Evolutionary conservation across 2,797 vertebrate genomes (phyloP).

Genomic region (Ceryle rudis): DNA sequence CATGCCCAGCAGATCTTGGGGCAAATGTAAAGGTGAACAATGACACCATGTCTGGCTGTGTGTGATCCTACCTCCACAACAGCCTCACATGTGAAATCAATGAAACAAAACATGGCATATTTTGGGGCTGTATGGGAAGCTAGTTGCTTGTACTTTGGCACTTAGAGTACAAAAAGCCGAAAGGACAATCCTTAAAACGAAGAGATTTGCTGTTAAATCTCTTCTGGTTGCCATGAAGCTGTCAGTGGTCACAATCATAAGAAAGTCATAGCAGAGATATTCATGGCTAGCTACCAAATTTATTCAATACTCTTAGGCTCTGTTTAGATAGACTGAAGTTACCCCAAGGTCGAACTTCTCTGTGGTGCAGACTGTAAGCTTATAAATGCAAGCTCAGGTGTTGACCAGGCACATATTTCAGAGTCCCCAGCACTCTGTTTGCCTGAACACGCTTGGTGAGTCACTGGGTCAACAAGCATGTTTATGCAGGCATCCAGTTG

Average conservation of each 20-base stretch:
- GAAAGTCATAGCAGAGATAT: background rate
- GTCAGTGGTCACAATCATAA: background rate
- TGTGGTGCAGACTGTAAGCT: background rate
- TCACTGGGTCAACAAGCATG: background rate
- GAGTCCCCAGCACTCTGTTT: background rate
- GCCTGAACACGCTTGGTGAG: background rate
- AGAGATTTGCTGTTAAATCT: background rate
- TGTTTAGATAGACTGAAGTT: constrained; percentile 30
- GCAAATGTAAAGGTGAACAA: background rate
- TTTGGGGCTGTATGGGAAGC: background rate
- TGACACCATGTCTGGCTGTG: background rate
- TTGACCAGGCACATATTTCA: background rate
- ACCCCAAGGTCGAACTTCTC: background rate
- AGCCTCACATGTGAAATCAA: background rate
- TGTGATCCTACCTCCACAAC: background rate
- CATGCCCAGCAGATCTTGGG: background rate
- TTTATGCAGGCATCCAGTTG: background rate
- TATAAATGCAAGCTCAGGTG: constrained; percentile 31
- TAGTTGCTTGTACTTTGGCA: background rate
- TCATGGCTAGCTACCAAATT: background rate
- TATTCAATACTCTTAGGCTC: constrained; percentile 3
- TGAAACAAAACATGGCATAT: background rate
- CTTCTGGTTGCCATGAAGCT: background rate
- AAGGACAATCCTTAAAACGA: background rate
- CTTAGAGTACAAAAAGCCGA: background rate